These are phyloP conservation scores for Sorex maritimensis DNA, from an alignment of 2,797 vertebrate species.

Conservation along the genomic window DNA sequence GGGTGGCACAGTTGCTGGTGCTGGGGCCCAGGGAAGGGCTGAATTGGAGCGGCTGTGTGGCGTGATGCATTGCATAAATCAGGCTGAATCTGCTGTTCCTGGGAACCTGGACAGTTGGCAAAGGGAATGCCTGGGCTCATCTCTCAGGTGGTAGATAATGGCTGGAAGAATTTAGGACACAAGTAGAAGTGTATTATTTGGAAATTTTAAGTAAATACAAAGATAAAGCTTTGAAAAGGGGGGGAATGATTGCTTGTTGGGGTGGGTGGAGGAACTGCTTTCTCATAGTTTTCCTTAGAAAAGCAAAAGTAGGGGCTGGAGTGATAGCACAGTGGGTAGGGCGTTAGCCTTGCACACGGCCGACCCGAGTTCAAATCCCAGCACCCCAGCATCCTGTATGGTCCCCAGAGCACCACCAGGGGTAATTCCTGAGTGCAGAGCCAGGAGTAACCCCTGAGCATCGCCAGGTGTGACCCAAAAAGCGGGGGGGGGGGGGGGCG, in stretches of 20 bases:
- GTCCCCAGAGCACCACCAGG: no score
- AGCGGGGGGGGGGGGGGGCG: no score
- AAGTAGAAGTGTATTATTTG: not conserved
- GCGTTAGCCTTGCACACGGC: no score
- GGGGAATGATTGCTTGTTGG: not conserved
- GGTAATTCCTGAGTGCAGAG: no score
- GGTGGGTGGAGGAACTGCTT: constrained; percentile 30
- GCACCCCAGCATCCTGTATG: no score
- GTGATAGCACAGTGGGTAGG: no score
- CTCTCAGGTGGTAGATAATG: not conserved
- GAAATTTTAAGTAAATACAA: constrained; percentile 34
- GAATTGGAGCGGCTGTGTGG: constrained; percentile 6
- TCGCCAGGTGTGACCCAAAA: no score
- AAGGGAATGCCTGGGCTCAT: not conserved
- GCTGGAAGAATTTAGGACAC: constrained; percentile 3
- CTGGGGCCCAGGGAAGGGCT: not conserved
- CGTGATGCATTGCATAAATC: constrained; percentile 4
- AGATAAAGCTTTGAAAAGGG: not conserved
- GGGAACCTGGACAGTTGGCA: not conserved
- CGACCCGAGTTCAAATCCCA: no score
- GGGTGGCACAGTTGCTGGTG: not conserved
- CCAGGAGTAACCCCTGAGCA: no score
- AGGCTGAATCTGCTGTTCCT: not conserved
- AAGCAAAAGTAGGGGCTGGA: not conserved
- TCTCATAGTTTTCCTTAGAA: constrained; percentile 39